phyloP scores from a whole-genome alignment of 2,888 invertebrate species.

The Caenorhabditis sp. region DNA sequence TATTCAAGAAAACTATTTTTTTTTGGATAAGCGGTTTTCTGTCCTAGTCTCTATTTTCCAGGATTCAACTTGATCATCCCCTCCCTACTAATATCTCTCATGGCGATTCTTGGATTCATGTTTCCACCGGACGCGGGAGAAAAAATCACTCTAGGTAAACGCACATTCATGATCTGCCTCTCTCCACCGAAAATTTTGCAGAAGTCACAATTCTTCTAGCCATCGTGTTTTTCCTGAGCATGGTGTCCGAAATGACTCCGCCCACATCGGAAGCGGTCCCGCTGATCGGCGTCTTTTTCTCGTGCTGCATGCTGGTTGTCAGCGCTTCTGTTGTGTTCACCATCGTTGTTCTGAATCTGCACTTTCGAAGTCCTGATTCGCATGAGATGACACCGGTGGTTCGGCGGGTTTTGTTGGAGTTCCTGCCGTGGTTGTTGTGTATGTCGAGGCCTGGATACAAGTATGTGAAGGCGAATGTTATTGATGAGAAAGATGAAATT shows the following conservation, averaged over 20 bases:
- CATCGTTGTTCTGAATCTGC: conserved; percentile 66
- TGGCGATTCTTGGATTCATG: conserved; percentile 97
- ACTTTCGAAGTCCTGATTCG: conserved; percentile 14
- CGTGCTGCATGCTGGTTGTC: conserved; percentile 67
- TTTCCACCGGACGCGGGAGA: conserved; percentile 98
- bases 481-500: conserved; percentile 34
- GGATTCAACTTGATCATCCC: conserved; percentile 99
- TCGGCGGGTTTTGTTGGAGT: conserved; percentile 59
- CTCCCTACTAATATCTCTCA: conserved; percentile 96
- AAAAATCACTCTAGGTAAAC: conserved; percentile 90
- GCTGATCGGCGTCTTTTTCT: conserved; percentile 65
- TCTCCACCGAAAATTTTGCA: conserved; percentile 9
- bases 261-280: conserved; percentile 77
- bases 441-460: conserved; percentile 65
- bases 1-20: too few species aligned
- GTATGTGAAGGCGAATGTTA: conserved; percentile 44
- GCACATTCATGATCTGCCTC: not conserved
- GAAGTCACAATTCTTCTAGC: conserved; percentile 77
- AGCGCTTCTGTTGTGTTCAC: conserved; percentile 67
- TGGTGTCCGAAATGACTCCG: conserved; percentile 96
- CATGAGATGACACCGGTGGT: conserved; percentile 3
- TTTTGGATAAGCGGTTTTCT: too few species aligned
- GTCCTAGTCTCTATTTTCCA: too few species aligned
- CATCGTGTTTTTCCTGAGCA: conserved; percentile 95
- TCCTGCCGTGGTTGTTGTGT: conserved; percentile 64